Base-by-base conservation (phyloP, 2,888 invertebrate genomes). In the Tiliacea citrago region DNA sequence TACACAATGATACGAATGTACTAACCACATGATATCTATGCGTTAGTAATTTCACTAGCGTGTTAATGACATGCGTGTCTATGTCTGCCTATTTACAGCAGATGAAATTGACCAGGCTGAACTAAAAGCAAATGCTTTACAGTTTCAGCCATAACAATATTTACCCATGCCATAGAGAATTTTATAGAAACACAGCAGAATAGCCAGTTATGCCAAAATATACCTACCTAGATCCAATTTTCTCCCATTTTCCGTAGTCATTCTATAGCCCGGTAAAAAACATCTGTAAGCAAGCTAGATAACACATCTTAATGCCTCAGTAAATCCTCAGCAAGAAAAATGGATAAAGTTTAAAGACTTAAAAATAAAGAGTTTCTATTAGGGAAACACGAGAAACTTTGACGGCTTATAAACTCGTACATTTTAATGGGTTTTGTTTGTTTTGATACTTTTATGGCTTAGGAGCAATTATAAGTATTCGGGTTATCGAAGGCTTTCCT, bases 341-440 rank as follows among this genome's bases (percentile, higher is more conserved):
- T 72, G 45, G 39, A 29, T 29, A 49, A 79, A 79, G 53, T 71
- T 75, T n/a, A 42, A 35, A 65, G 35, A 45, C 58, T 70, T 78
- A 45, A 35, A 58, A 68, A 70, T 21, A 58, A 75, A 45, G n/a
- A 61, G 60, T 79, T 76, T 42, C 70, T 69, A 68, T 60, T 53
- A 21, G 7, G 21, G n/a, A 18, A 39, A 21, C 51, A 7, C 42
- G 13, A 60, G 51, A 72, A 53, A 75, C 75, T 75, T 79, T 61
- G 53, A 53, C 60, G 47, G 60, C 39, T 79, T 61, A 71, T 58
- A 71, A 78, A 75, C n/a, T 47, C 8, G 21, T 60, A 45, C 13
- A 21, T 51, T 70, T 70, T 39, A 39, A 60, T 70, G 39, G 78
- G n/a, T 53, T 60, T 79, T 18, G n/a, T 75, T 71, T 58, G 68